Evolutionary conservation across 2,888 invertebrate species (phyloP).

Genomic region (Mythimna impura): DNA sequence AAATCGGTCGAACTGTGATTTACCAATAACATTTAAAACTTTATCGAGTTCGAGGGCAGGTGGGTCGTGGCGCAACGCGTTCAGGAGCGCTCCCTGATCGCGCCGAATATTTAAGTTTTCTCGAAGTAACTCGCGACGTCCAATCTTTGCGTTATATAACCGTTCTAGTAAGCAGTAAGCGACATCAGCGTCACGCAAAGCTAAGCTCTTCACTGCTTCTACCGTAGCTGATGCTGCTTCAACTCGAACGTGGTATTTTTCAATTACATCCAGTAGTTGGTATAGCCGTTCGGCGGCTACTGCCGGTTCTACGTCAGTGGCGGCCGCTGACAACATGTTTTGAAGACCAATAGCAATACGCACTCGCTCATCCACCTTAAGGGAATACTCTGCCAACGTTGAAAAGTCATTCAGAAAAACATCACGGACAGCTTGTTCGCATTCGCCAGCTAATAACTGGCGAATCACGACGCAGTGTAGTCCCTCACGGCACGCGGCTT

Average conservation of each 20-base stretch:
- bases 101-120: conserved; percentile 71
- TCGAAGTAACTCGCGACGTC: conserved; percentile 72
- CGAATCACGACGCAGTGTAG: conserved; percentile 79
- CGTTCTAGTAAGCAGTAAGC: conserved; percentile 64
- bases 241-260: conserved; percentile 66
- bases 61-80: conserved; percentile 77
- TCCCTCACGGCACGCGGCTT: conserved; percentile 76
- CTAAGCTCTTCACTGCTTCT: conserved; percentile 63
- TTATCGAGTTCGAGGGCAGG: conserved; percentile 64
- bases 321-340: conserved; percentile 64
- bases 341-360: conserved; percentile 63
- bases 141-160: conserved; percentile 71
- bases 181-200: conserved; percentile 58
- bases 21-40: conserved; percentile 55
- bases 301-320: conserved; percentile 49
- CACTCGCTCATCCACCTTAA: conserved; percentile 69
- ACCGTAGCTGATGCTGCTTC: conserved; percentile 65
- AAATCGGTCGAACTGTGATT: conserved; percentile 68
- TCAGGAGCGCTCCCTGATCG: conserved; percentile 75
- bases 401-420: conserved; percentile 74
- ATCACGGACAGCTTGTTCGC: conserved; percentile 60
- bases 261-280: conserved; percentile 69
- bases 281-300: conserved; percentile 54
- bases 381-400: conserved; percentile 72
- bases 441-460: conserved; percentile 66